Conservation (phyloP, 2,113 vertebrate species). For the Sapayoa aenigma region DNA sequence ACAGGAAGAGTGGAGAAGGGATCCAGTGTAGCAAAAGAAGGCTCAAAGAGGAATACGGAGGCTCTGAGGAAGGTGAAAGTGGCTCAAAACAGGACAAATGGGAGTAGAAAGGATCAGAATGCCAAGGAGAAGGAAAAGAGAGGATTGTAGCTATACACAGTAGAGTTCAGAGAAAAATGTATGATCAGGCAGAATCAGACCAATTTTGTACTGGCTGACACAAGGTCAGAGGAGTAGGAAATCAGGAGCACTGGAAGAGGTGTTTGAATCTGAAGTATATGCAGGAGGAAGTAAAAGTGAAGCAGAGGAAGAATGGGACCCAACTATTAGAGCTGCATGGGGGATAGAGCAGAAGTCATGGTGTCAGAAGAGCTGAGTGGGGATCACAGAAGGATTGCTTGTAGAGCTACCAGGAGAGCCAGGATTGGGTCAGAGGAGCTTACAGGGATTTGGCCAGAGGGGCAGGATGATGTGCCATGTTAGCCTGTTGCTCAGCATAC, state of each 20-base stretch:
- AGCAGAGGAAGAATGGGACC: neutral
- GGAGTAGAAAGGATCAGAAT: conserved; percentile 44
- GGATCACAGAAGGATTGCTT: conserved; percentile 26
- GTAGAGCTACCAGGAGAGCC: neutral
- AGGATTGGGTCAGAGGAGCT: conserved; percentile 11
- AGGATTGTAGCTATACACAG: neutral
- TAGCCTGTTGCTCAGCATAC: neutral
- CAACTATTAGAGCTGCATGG: neutral
- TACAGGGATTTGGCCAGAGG: conserved; percentile 9
- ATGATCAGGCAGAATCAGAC: neutral
- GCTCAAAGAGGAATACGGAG: conserved; percentile 60
- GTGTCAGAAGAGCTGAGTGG: conserved; percentile 14
- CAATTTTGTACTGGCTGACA: conserved; percentile 2
- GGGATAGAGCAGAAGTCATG: neutral
- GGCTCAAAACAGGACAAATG: conserved; percentile 47
- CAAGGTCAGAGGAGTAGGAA: conserved; percentile 14
- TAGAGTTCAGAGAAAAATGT: neutral
- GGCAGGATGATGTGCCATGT: neutral
- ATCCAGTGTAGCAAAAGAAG: conserved; percentile 59
- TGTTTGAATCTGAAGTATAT: neutral
- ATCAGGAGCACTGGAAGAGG: neutral
- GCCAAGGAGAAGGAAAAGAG: conserved; percentile 4
- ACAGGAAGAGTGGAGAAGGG: conserved; percentile 37
- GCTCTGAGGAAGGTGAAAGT: conserved; percentile 41
- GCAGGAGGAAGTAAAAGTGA: neutral